A percentile compares a stretch with the other conserved stretches of the same genome.
These are phyloP conservation scores for Lanistes nyassanus DNA, from an alignment of 1,140 invertebrate species.

Conservation along the genomic window DNA sequence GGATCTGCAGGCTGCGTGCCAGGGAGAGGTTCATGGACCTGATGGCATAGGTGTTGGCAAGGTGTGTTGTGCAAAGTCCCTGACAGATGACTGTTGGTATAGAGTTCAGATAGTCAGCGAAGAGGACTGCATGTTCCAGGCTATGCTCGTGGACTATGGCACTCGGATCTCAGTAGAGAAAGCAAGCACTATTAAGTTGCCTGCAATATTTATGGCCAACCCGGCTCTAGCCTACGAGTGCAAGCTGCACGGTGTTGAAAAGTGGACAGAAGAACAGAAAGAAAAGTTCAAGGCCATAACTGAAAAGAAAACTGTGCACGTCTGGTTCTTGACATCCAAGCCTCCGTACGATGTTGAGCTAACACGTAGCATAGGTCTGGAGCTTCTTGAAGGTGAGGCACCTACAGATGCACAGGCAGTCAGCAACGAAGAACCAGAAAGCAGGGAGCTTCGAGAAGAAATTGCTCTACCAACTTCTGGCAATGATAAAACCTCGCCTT, in stretches of 20 bases:
- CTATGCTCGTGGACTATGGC: slow-evolving; percentile 72
- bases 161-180: slow-evolving; percentile 51
- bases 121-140: slow-evolving; percentile 71
- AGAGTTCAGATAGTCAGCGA: slow-evolving; percentile 79
- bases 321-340: slow-evolving; percentile 37
- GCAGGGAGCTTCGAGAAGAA: background rate
- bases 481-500: background rate
- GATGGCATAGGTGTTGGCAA: slow-evolving; percentile 63
- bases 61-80: slow-evolving; percentile 78
- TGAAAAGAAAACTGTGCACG: slow-evolving; percentile 48
- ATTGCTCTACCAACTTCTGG: background rate
- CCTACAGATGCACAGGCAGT: background rate
- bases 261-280: slow-evolving; percentile 48
- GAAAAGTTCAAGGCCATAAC: slow-evolving; percentile 45
- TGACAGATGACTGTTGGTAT: slow-evolving; percentile 82
- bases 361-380: slow-evolving; percentile 31
- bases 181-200: slow-evolving; percentile 34
- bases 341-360: slow-evolving; percentile 42
- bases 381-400: slow-evolving; percentile 30
- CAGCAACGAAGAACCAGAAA: background rate
- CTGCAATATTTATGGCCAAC: slow-evolving; percentile 32
- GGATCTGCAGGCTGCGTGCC: slow-evolving; percentile 18
- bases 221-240: slow-evolving; percentile 52
- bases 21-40: slow-evolving; percentile 13
- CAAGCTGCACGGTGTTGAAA: slow-evolving; percentile 36